These are phyloP conservation scores for Polymixis lichenea DNA, from an alignment of 2,888 invertebrate species.

Conservation along the genomic window DNA sequence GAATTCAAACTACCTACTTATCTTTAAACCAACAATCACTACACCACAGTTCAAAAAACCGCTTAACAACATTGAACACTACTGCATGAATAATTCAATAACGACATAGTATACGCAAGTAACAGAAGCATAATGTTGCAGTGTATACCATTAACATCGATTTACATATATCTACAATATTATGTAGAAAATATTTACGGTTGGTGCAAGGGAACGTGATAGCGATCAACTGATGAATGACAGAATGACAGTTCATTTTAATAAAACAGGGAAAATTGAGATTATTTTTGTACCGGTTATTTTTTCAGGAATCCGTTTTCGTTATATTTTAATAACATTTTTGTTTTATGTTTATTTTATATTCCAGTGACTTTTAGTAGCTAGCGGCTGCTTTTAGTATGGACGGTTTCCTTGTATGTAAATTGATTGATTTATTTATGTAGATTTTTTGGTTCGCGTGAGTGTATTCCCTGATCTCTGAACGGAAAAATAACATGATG, in stretches of 20 bases:
- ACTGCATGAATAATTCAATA: conserved; percentile 71
- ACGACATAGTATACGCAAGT: conserved; percentile 49
- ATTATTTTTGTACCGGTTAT: not conserved
- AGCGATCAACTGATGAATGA: conserved; percentile 14
- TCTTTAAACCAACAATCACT: conserved; percentile 24
- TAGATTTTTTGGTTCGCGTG: conserved; percentile 1
- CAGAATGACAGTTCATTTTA: conserved; percentile 36
- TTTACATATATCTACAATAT: conserved; percentile 66
- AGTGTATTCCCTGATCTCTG: not conserved
- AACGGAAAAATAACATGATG: not conserved
- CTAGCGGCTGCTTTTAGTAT: conserved; percentile 12
- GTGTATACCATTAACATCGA: conserved; percentile 69
- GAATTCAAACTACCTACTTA: conserved; percentile 40
- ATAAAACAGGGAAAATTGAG: conserved; percentile 9
- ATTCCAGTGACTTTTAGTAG: conserved; percentile 5
- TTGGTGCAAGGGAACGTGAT: conserved; percentile 1
- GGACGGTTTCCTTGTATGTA: conserved; percentile 4
- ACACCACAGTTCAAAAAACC: conserved; percentile 58
- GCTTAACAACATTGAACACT: conserved; percentile 43
- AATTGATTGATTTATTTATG: conserved; percentile 2
- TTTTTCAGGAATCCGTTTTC: not conserved
- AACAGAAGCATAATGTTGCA: conserved; percentile 62
- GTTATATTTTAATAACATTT: conserved; percentile 5
- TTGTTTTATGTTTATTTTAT: conserved; percentile 13
- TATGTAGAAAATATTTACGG: conserved; percentile 32